Base-by-base conservation (phyloP, 2,888 invertebrate species). In the Spodoptera littoralis region DNA sequence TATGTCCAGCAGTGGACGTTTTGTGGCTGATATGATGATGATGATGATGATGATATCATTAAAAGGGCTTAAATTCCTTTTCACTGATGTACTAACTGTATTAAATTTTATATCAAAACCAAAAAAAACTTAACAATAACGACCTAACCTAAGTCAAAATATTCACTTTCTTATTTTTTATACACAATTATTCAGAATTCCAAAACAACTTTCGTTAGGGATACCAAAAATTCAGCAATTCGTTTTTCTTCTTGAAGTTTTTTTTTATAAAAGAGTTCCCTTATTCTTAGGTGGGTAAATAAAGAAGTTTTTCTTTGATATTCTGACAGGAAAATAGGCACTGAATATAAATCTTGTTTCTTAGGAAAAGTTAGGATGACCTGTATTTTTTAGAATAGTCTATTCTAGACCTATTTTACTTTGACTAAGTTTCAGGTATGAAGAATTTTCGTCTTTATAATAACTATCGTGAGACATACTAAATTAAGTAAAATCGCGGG, bases 221-320 rank as follows among this genome's bases (percentile, higher is more conserved):
- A 63, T 58, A 8, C n/a, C 44, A 55, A 77, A 69, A 62, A 55
- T 27, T 41, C 0, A n/a, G 47, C 13, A 45, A 24, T 13, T 56
- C 64, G 59, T 47, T 22, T 45, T 51, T 51, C 51, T 36, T 60
- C 49, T 53, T 48, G 12, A 68, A 73, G 24, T 36, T 36, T 5
- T 36, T 36, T 63, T 76, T 57, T n/a, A 11, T 46, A 50, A 62
- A 61, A 49, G 50, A 64, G 49, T 63, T 66, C 58, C 65, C 73
- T 70, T 60, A 62, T 70, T 64, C 60, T 52, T 64, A 52, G 41
- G 50, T 64, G 50, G 41, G 50, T 47, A 69, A 65, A 69, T 69
- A 69, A 61, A 69, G 43, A 70, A 64, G 51, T 65, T 72, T 62
- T 36, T 55, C 58, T 74, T 77, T 74, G 71, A 79, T 71, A 67